phyloP scores from a whole-genome alignment of 2,888 invertebrate genomes.

The Elysia crispata region DNA sequence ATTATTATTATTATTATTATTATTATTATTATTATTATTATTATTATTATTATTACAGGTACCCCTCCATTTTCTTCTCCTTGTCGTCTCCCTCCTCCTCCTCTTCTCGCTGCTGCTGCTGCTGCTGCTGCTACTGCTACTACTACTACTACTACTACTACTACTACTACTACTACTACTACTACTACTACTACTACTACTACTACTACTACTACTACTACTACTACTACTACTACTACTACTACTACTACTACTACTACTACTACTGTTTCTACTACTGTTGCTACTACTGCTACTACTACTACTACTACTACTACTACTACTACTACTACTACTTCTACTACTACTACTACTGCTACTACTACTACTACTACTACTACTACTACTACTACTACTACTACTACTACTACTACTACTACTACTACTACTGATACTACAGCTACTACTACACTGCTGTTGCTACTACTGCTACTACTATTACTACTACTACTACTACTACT shows the following conservation, averaged over 20 bases:
- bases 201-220: constrained; percentile 42
- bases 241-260: constrained; percentile 32
- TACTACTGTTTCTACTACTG: no score
- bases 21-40: constrained; percentile 34
- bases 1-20: no score
- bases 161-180: constrained; percentile 41
- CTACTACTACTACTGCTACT: constrained; percentile 44
- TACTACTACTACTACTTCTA: constrained; percentile 42
- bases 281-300: constrained; percentile 41
- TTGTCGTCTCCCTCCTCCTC: constrained; percentile 10
- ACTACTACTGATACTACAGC: no score
- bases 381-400: constrained; percentile 35
- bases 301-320: constrained; percentile 41
- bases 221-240: constrained; percentile 43
- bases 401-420: constrained; percentile 24
- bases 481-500: constrained; percentile 16
- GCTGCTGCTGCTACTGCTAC: constrained; percentile 22
- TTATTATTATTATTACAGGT: constrained; percentile 25
- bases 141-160: constrained; percentile 38
- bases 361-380: constrained; percentile 22
- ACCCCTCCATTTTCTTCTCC: constrained; percentile 16
- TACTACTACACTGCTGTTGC: constrained; percentile 30
- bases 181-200: constrained; percentile 38
- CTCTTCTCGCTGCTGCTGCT: constrained; percentile 14
- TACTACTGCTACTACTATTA: constrained; percentile 13